Base-by-base conservation (phyloP, 2,888 invertebrate genomes). In the Hirtodrosophila cameraria region DNA sequence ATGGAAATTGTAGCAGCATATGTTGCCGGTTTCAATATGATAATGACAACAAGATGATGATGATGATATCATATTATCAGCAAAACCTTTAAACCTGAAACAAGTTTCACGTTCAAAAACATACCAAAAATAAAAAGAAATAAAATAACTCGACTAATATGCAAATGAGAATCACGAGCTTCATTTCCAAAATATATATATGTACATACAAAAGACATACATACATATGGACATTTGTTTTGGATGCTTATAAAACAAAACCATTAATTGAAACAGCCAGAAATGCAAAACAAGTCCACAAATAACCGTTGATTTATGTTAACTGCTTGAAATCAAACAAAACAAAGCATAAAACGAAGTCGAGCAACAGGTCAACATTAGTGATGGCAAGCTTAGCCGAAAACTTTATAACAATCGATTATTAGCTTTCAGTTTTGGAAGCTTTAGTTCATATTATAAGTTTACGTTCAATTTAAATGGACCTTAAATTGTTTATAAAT, bases 281-380 rank as follows among this genome's bases (percentile, higher is more conserved):
- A 48, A 39, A 39, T 18, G 20, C 39, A 58, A 57, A 49, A 50
- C 52, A 49, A 42, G 52, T 23, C 25, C 27, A 45, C 13, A 57
- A 41, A 39, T 13, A 28, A 15, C 20, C 38, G 42, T 59, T 43
- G 31, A 43, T 71, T 33, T 46, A 36, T 70, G 39, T 55, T 49
- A 49, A 41, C 25, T 12, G 18, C 36, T 33, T 27, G 35, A 53
- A 64, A 54, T n/a, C n/a, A n/a, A 7, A 23, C 23, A 62, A 50
- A 43, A 28, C 54, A 67, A 63, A 69, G 28, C 15, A 15, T 13
- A 63, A 11, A 23, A 50, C 27, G 39, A 72, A 68, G 46, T 70
- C 72, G 65, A 70, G 63, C 76, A 79, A 73, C 64, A 74, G 78
- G 81, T 73, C 72, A 81, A 64, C 36, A 70, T n/a, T n/a, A n/a